These are phyloP conservation scores for Pachymerium ferrugineum DNA, from an alignment of 2,888 invertebrate genomes.

Conservation along the genomic window DNA sequence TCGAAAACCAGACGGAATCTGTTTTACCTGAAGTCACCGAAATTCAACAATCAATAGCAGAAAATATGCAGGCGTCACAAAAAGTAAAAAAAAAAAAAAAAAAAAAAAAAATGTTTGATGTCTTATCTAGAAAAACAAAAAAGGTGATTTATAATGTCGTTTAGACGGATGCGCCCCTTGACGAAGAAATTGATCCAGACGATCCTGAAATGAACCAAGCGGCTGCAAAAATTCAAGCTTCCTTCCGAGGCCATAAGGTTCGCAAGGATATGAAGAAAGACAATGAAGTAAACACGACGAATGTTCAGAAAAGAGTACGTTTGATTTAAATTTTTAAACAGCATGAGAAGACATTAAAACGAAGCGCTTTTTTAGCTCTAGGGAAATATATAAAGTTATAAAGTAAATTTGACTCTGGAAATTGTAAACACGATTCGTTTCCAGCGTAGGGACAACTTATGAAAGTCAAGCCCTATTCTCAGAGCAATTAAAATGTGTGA, in stretches of 20 bases:
- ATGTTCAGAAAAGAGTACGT: not conserved
- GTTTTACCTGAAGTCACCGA: not conserved
- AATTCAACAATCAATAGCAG: conserved; percentile 5
- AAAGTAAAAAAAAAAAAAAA: not conserved
- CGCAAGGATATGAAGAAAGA: conserved; percentile 70
- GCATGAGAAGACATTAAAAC: not conserved
- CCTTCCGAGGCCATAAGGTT: conserved; percentile 82
- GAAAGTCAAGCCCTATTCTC: too few species aligned
- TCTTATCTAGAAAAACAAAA: not conserved
- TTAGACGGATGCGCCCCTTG: not conserved
- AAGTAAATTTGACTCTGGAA: too few species aligned
- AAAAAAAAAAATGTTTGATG: not conserved
- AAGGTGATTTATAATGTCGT: not conserved
- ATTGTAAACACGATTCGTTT: too few species aligned
- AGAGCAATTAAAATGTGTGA: too few species aligned
- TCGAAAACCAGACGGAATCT: not conserved
- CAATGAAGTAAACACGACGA: not conserved
- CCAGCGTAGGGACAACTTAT: too few species aligned
- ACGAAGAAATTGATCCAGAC: conserved; percentile 63
- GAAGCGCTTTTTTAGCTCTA: not conserved
- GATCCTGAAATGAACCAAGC: conserved; percentile 85
- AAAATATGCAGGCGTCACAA: not conserved
- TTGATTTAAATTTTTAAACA: not conserved
- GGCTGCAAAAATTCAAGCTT: conserved; percentile 86
- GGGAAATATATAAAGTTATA: too few species aligned